A percentile compares a stretch with the other conserved stretches of the same genome.
Conservation (phyloP, 2,888 invertebrate genomes). For the Muschampia plurimacula region DNA sequence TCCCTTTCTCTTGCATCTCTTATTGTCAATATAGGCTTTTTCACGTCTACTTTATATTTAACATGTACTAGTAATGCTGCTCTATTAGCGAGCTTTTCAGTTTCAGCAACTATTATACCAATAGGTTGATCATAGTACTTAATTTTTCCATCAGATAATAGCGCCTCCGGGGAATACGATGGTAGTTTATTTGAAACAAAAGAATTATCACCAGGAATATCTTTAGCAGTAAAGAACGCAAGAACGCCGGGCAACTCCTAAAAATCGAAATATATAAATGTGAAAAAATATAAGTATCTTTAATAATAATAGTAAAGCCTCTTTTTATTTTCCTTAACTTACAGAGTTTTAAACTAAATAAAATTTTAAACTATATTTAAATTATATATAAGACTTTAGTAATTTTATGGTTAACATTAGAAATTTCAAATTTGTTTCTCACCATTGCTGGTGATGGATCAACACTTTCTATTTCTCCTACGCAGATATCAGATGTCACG, state of each 20-base stretch:
- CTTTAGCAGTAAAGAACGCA: conserved; percentile 87
- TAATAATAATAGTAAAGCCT: too few relatives aligned
- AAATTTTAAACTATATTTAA: too few relatives aligned
- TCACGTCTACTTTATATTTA: conserved; percentile 75
- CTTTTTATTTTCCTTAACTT: too few relatives aligned
- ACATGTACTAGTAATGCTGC: conserved; percentile 86
- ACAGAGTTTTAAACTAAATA: too few relatives aligned
- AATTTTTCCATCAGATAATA: conserved; percentile 82
- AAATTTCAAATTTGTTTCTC: conserved; percentile 44
- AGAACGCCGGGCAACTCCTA: conserved; percentile 88
- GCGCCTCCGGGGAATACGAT: conserved; percentile 65
- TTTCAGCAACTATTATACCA: conserved; percentile 88
- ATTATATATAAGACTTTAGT: background rate
- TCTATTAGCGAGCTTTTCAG: conserved; percentile 81
- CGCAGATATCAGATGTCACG: conserved; percentile 82
- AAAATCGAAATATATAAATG: conserved; percentile 46
- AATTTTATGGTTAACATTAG: background rate
- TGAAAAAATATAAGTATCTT: too few relatives aligned
- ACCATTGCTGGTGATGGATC: conserved; percentile 88
- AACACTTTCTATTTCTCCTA: conserved; percentile 85
- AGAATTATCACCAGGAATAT: conserved; percentile 89
- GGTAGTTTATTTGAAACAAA: conserved; percentile 63
- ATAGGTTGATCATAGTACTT: conserved; percentile 88
- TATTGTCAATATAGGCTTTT: conserved; percentile 62
- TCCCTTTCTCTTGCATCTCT: conserved; percentile 60